These are phyloP conservation scores for Embidobia sp. DNA, from an alignment of 2,888 invertebrate species.

Conservation along the genomic window DNA sequence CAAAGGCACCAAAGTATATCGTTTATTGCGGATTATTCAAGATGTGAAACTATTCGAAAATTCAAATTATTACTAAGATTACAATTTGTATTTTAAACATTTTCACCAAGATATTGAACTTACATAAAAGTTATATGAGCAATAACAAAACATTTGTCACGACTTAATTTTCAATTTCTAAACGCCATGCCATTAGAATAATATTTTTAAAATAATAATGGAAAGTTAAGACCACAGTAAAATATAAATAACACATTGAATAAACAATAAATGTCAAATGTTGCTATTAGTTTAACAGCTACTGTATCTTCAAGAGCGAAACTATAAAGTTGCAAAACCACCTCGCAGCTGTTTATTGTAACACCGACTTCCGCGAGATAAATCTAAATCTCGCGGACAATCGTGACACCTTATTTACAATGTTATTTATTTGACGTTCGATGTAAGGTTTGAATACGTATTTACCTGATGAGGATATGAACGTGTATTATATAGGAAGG, in stretches of 20 bases:
- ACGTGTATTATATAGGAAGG: constrained; percentile 41
- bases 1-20: too few species aligned
- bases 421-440: constrained; percentile 6
- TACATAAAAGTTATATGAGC: too few species aligned
- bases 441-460: constrained; percentile 16
- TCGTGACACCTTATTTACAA: constrained; percentile 15
- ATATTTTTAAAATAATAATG: background rate
- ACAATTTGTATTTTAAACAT: too few species aligned
- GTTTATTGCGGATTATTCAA: too few species aligned
- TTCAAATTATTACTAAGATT: too few species aligned
- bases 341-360: background rate
- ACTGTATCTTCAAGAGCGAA: background rate
- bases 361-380: constrained; percentile 14
- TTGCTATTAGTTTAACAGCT: constrained; percentile 18
- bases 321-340: constrained; percentile 6
- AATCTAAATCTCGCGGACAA: constrained; percentile 25
- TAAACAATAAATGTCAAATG: constrained; percentile 6
- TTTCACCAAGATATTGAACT: too few species aligned
- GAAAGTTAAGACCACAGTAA: background rate
- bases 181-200: too few species aligned
- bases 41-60: too few species aligned
- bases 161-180: too few species aligned
- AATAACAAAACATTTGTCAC: too few species aligned
- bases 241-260: background rate
- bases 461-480: constrained; percentile 39